Conservation (phyloP, 2,888 invertebrate species). For the Plagodis dolabraria region DNA sequence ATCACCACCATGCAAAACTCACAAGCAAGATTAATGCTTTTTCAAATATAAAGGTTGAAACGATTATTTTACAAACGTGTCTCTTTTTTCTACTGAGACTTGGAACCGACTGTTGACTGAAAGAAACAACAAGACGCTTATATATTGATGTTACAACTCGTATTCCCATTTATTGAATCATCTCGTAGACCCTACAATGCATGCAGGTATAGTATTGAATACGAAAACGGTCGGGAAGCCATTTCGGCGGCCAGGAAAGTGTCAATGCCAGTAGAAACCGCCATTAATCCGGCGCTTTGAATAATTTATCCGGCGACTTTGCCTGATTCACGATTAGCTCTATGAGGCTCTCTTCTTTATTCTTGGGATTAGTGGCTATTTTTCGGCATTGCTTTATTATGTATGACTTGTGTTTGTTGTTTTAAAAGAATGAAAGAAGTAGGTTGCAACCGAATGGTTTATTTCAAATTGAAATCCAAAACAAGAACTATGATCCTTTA, state of each 20-base stretch:
- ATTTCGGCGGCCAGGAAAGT: conserved; percentile 35
- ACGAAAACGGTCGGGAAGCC: conserved; percentile 32
- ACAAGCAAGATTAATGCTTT: too few relatives aligned
- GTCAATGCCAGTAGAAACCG: conserved; percentile 49
- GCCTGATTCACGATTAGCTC: conserved; percentile 40
- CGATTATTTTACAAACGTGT: too few relatives aligned
- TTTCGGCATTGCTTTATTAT: conserved; percentile 25
- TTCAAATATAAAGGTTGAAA: too few relatives aligned
- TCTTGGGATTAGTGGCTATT: conserved; percentile 35
- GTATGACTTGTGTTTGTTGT: conserved; percentile 6
- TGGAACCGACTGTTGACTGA: too few relatives aligned
- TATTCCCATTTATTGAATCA: neutral
- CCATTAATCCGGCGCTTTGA: conserved; percentile 49
- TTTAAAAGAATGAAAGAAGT: neutral
- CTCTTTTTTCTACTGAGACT: too few relatives aligned
- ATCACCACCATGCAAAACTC: too few relatives aligned
- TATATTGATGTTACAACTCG: too few relatives aligned
- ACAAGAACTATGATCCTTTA: too few relatives aligned
- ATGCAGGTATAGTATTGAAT: conserved; percentile 20
- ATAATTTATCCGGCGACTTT: conserved; percentile 47
- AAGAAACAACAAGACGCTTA: too few relatives aligned
- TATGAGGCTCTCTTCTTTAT: conserved; percentile 35
- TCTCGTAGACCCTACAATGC: conserved; percentile 5
- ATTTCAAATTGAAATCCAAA: too few relatives aligned
- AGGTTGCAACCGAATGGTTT: neutral